Conservation (phyloP, 2,888 invertebrate species). For the Pristionchus exspectatus region DNA sequence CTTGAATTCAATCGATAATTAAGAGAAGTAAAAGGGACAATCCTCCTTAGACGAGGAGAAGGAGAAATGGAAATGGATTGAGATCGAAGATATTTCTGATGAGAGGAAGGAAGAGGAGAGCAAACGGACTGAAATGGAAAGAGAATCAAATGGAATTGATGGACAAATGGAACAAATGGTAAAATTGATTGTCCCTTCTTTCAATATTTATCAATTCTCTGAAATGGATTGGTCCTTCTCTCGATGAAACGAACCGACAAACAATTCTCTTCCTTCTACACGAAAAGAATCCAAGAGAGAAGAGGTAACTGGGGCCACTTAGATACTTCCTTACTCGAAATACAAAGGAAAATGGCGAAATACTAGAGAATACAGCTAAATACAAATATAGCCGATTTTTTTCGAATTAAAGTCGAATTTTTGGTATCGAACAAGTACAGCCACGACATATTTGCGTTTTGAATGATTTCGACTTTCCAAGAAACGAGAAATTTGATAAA, state of each 20-base stretch:
- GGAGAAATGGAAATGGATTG: conserved; percentile 45
- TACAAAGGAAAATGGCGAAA: not conserved
- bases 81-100: conserved; percentile 14
- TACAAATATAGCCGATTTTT: no score
- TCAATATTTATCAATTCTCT: not conserved
- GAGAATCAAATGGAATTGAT: not conserved
- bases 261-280: not conserved
- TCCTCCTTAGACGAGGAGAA: conserved; percentile 12
- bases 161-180: no score
- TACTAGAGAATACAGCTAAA: conserved; percentile 1
- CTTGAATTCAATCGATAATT: not conserved
- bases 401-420: no score
- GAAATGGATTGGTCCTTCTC: not conserved
- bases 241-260: not conserved
- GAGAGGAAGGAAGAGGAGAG: conserved; percentile 19
- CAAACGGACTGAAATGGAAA: not conserved
- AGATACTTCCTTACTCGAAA: not conserved
- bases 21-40: not conserved
- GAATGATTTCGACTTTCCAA: no score
- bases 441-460: no score
- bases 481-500: no score
- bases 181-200: not conserved
- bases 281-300: conserved; percentile 10
- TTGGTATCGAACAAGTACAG: no score
- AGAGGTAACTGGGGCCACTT: not conserved